Conservation (phyloP, 1,140 invertebrate genomes). For the Pachypsylla venusta region DNA sequence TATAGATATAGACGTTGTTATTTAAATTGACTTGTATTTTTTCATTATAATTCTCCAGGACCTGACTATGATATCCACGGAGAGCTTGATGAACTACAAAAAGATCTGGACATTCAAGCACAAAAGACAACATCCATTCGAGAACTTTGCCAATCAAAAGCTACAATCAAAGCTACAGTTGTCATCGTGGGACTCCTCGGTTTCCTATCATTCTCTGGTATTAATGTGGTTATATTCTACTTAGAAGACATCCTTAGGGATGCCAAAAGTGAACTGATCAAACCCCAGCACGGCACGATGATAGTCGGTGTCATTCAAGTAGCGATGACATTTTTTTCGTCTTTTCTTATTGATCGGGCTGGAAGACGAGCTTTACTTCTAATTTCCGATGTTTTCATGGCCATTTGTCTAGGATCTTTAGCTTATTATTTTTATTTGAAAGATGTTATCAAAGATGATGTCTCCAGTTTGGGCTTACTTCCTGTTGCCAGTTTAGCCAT, state of each 20-base stretch:
- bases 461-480: conserved; percentile 41
- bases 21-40: too few relatives aligned
- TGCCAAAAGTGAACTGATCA: conserved; percentile 38
- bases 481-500: conserved; percentile 52
- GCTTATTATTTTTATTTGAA: conserved; percentile 49
- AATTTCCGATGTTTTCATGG: conserved; percentile 44
- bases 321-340: conserved; percentile 35
- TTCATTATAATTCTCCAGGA: conserved; percentile 1
- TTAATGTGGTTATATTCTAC: conserved; percentile 53
- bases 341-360: conserved; percentile 40
- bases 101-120: conserved; percentile 40
- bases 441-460: conserved; percentile 32
- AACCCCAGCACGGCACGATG: conserved; percentile 43
- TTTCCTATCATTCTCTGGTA: conserved; percentile 32
- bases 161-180: conserved; percentile 45
- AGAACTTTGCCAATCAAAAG: conserved; percentile 38
- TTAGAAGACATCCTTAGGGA: conserved; percentile 46
- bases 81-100: conserved; percentile 50
- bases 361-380: conserved; percentile 56
- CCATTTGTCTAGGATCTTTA: conserved; percentile 39
- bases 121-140: conserved; percentile 40
- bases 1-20: too few relatives aligned
- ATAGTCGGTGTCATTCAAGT: conserved; percentile 39
- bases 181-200: conserved; percentile 47
- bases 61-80: conserved; percentile 48